phyloP scores from a whole-genome alignment of 2,113 vertebrate genomes.

The Dasyurus viverrinus region DNA sequence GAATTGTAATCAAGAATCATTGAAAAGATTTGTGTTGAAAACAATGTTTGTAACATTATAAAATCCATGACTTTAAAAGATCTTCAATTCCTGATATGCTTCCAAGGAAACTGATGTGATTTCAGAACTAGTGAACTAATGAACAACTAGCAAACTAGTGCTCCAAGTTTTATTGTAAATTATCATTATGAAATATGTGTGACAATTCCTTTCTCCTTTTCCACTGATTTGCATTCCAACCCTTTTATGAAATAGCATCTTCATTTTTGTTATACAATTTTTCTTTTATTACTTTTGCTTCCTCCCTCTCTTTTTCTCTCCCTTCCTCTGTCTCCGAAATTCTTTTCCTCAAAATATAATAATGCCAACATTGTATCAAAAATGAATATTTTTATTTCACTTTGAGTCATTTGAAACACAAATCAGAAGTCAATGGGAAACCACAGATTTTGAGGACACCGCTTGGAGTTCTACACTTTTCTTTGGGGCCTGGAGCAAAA shows the following conservation, averaged over 20 bases:
- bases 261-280: background rate
- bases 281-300: too few species aligned
- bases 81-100: background rate
- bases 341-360: background rate
- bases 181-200: background rate
- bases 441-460: background rate
- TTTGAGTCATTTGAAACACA: background rate
- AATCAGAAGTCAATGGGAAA: background rate
- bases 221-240: background rate
- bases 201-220: background rate
- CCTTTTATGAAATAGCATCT: background rate
- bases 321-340: background rate
- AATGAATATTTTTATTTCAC: background rate
- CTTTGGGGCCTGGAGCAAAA: background rate
- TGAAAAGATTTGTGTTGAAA: background rate
- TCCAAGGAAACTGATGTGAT: background rate
- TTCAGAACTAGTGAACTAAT: background rate
- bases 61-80: background rate
- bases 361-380: background rate
- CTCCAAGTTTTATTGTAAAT: background rate
- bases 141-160: background rate
- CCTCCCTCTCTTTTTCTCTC: background rate
- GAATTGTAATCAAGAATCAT: background rate
- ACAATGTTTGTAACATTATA: background rate
- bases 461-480: background rate